These are phyloP conservation scores for Furcifer pardalis DNA, from an alignment of 2,797 vertebrate genomes.

Conservation along the genomic window DNA sequence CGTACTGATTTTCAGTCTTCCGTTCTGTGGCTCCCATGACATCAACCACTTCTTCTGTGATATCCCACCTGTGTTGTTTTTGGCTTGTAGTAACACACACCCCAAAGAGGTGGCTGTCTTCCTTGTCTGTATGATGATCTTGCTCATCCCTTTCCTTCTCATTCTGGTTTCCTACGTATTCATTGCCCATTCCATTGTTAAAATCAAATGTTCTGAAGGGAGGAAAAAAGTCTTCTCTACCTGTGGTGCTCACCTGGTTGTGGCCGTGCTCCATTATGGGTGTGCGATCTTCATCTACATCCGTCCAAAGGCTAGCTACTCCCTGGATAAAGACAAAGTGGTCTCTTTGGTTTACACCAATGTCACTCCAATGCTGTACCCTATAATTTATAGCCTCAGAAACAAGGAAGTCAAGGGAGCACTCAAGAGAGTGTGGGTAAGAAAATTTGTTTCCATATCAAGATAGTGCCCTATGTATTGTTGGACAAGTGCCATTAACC, in stretches of 20 bases:
- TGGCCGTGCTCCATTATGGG: constrained; percentile 39
- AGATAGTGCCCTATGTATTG: neutral
- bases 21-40: constrained; percentile 39
- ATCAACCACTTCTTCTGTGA: constrained; percentile 49
- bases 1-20: constrained; percentile 29
- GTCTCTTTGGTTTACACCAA: constrained; percentile 39
- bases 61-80: constrained; percentile 29
- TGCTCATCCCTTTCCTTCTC: constrained; percentile 21
- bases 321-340: constrained; percentile 40
- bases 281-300: constrained; percentile 41
- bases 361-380: constrained; percentile 45
- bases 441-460: neutral
- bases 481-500: no score
- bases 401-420: constrained; percentile 45
- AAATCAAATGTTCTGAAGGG: neutral
- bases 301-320: constrained; percentile 50
- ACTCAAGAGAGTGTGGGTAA: neutral
- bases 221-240: constrained; percentile 40
- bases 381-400: constrained; percentile 39
- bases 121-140: neutral
- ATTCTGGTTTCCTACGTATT: neutral
- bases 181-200: neutral
- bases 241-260: constrained; percentile 28
- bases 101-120: constrained; percentile 11
- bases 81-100: constrained; percentile 25